Conservation (phyloP, 2,113 vertebrate genomes). For the Agapornis roseicollis region DNA sequence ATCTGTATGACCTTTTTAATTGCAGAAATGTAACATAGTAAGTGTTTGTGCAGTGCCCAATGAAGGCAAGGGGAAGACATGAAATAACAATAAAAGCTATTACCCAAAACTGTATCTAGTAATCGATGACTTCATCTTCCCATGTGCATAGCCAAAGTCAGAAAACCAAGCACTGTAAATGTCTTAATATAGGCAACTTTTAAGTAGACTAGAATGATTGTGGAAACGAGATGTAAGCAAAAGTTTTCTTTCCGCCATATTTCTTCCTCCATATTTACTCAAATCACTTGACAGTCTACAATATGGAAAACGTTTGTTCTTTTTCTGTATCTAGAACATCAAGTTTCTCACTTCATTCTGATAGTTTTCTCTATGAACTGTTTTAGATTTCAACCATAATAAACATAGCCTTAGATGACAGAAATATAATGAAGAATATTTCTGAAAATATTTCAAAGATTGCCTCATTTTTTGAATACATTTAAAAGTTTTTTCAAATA, state of each 20-base stretch:
- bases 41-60: background rate
- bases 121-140: background rate
- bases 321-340: background rate
- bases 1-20: background rate
- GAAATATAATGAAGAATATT: background rate
- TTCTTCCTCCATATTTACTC: background rate
- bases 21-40: background rate
- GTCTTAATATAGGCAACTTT: background rate
- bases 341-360: background rate
- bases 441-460: background rate
- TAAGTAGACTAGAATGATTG: background rate
- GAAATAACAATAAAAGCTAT: background rate
- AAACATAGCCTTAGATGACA: background rate
- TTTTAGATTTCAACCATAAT: background rate
- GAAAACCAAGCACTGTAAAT: background rate
- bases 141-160: background rate
- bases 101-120: background rate
- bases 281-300: background rate
- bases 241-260: background rate
- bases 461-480: constrained; percentile 24
- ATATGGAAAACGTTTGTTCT: background rate
- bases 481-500: background rate
- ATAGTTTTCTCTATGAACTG: background rate
- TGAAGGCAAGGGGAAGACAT: background rate
- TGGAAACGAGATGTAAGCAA: background rate